phyloP scores from a whole-genome alignment of 2,797 vertebrate species.

The Adrianichthys oophorus region DNA sequence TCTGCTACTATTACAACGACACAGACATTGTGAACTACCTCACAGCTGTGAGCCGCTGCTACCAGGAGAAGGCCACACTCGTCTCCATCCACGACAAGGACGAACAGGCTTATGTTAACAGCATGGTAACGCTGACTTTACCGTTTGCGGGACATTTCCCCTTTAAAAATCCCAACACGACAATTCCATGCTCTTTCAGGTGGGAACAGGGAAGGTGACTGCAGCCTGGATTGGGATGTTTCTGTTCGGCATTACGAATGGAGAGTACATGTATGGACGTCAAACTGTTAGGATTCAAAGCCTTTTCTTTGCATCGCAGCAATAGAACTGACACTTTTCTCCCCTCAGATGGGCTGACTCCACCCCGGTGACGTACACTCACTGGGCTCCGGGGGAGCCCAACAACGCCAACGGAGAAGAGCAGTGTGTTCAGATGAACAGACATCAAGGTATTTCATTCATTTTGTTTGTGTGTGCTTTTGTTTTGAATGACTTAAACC shows the following conservation, averaged over 20 bases:
- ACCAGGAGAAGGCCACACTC: constrained; percentile 65
- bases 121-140: constrained; percentile 59
- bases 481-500: background rate
- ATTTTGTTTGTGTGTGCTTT: background rate
- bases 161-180: background rate
- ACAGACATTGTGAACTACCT: constrained; percentile 77
- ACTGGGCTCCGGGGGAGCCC: constrained; percentile 79
- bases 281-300: background rate
- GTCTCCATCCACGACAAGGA: constrained; percentile 69
- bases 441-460: constrained; percentile 70
- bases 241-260: constrained; percentile 61
- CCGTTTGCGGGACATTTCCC: background rate
- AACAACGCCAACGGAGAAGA: constrained; percentile 82
- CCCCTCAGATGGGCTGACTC: constrained; percentile 74
- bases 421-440: constrained; percentile 80
- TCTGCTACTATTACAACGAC: constrained; percentile 84
- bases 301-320: too few species aligned
- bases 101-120: constrained; percentile 77
- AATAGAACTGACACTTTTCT: background rate
- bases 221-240: constrained; percentile 78
- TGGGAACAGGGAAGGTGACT: constrained; percentile 71
- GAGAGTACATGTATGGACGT: constrained; percentile 69
- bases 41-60: constrained; percentile 62
- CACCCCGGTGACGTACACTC: constrained; percentile 73
- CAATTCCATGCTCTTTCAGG: constrained; percentile 53